Evolutionary conservation across 2,113 vertebrate genomes (phyloP), one percentile per base, ranked within the genome.

Genomic region (Micromys minutus): DNA sequence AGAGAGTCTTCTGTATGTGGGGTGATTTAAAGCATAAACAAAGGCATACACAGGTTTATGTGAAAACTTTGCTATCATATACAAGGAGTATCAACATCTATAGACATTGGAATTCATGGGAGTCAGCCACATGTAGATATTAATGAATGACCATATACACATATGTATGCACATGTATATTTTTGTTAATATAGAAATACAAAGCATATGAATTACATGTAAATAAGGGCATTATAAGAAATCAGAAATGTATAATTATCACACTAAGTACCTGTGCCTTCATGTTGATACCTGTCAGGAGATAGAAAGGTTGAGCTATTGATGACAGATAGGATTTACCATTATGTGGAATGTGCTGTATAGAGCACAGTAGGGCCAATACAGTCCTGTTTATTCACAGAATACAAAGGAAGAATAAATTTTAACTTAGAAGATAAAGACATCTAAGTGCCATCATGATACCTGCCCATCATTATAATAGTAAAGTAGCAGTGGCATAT

Each of bases 321-420:
- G 76, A 22, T 26, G 61, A 12, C 17, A 50, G 85, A 94, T 9
- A 39, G 13, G 16, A 10, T 63, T 74, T 84, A 59, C 24, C 22
- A 75, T 29, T 75, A 50, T 93, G 65, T 67, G 24, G 92, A 92
- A 72, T 17, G 19, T 55, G 86, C 34, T 76, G 6, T 52, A 87
- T 39, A 90, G 21, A 52, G 9, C 19, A 92, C 34, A 93, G 8
- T n/a, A 63, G 47, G 29, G 34, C 26, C 95, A 84, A 50, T 74
- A 89, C 36, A 88, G 75, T 47, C 59, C n/a, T 95, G 57, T 45
- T 84, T 94, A 69, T 76, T 76, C 39, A 76, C 90, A 93, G 26
- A 83, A 90, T 86, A 47, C 34, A 55, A 55, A 75, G 12, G 22
- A 74, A 74, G 11, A 45, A 45, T 45, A 87, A 34, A 83, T 83